Percentiles rank a stretch among this genome's conserved stretches.
phyloP scores from a whole-genome alignment of 1,140 invertebrate genomes.

The Drosophila kurseongensis region DNA sequence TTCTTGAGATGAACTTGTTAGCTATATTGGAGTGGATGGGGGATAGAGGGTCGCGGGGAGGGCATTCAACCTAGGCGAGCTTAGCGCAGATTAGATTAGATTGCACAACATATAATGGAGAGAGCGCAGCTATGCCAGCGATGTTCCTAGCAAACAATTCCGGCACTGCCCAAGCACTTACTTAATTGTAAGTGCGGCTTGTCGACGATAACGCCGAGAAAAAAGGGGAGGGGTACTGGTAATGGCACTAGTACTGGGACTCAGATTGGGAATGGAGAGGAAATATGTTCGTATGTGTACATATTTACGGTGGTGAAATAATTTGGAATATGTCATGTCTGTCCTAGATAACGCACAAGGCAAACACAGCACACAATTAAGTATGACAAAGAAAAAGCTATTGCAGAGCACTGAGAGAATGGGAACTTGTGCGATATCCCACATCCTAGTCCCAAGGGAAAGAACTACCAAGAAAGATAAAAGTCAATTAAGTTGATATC shows the following conservation, averaged over 20 bases:
- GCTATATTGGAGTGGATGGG: neutral
- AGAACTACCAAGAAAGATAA: neutral
- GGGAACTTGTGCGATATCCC: neutral
- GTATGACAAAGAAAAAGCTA: slow-evolving; percentile 9
- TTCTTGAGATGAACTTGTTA: slow-evolving; percentile 37
- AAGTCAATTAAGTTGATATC: neutral
- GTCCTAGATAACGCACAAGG: slow-evolving; percentile 63
- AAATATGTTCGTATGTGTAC: slow-evolving; percentile 31
- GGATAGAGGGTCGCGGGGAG: slow-evolving; percentile 17
- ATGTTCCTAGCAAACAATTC: slow-evolving; percentile 38
- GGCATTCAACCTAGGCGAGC: slow-evolving; percentile 69
- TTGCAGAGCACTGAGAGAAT: slow-evolving; percentile 16
- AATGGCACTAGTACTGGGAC: neutral
- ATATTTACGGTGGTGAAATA: slow-evolving; percentile 39
- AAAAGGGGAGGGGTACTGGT: neutral
- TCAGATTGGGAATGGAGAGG: slow-evolving; percentile 36
- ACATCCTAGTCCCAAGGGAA: neutral
- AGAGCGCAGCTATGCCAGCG: neutral
- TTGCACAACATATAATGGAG: slow-evolving; percentile 39
- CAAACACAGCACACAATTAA: slow-evolving; percentile 39
- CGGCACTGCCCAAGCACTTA: slow-evolving; percentile 65
- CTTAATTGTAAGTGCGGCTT: slow-evolving; percentile 81
- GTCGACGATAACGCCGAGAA: slow-evolving; percentile 58
- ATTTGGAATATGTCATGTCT: slow-evolving; percentile 72
- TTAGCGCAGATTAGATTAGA: slow-evolving; percentile 70